Percentiles rank a stretch among this genome's conserved stretches.
These are phyloP conservation scores for Lacanobia wlatinum DNA, from an alignment of 2,888 invertebrate genomes.

Conservation along the genomic window DNA sequence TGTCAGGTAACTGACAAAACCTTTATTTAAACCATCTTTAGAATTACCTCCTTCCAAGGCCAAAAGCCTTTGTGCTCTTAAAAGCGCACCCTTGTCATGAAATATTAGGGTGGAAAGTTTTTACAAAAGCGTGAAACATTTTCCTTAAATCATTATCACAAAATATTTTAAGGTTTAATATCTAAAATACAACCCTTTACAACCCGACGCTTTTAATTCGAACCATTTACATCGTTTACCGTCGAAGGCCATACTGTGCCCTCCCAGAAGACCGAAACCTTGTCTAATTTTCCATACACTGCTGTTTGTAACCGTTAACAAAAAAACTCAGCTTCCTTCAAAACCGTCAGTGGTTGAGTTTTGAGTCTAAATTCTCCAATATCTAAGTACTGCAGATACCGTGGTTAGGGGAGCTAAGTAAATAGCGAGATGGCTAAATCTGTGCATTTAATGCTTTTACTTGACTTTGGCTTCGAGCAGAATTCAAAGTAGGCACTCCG, in stretches of 20 bases:
- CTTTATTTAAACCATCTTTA: neutral
- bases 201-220: slow-evolving; percentile 47
- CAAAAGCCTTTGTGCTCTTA: neutral
- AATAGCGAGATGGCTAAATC: slow-evolving; percentile 58
- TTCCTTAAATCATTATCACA: slow-evolving; percentile 16
- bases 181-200: slow-evolving; percentile 36
- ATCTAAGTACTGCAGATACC: slow-evolving; percentile 8
- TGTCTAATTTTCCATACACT: slow-evolving; percentile 15
- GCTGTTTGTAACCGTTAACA: slow-evolving; percentile 5
- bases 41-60: neutral
- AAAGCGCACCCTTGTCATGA: slow-evolving; percentile 20
- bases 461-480: slow-evolving; percentile 43
- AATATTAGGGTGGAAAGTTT: slow-evolving; percentile 25
- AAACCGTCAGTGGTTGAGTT: slow-evolving; percentile 31
- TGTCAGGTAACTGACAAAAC: neutral
- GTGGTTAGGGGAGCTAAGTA: slow-evolving; percentile 38
- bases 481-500: slow-evolving; percentile 53
- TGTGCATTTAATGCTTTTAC: slow-evolving; percentile 62
- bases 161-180: slow-evolving; percentile 37
- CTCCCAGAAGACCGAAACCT: slow-evolving; percentile 24
- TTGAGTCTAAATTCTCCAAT: slow-evolving; percentile 21
- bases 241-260: slow-evolving; percentile 45
- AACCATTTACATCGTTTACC: slow-evolving; percentile 44
- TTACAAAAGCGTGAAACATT: slow-evolving; percentile 23
- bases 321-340: slow-evolving; percentile 2